A percentile compares a stretch with the other conserved stretches of the same genome.
Conservation (phyloP, 1,140 invertebrate species). For the Megalopta genalis region DNA sequence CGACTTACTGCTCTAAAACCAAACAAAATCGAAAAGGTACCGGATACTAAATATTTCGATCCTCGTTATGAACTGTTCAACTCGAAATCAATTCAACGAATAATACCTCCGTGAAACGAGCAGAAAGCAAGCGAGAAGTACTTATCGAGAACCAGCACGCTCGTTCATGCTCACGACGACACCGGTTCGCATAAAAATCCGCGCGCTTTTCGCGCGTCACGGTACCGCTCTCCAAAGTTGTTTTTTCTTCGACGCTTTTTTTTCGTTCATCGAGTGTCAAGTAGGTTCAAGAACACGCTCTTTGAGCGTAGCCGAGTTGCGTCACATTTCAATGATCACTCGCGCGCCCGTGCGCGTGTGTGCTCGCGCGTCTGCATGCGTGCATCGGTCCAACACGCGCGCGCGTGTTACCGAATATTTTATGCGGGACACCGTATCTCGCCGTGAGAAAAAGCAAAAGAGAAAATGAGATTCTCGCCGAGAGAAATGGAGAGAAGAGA, state of each 20-base stretch:
- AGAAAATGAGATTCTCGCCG: slow-evolving; percentile 1
- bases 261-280: slow-evolving; percentile 3
- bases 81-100: no score
- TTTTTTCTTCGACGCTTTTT: neutral
- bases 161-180: neutral
- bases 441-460: slow-evolving; percentile 1
- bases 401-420: slow-evolving; percentile 25
- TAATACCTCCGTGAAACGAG: no score
- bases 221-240: neutral
- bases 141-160: neutral
- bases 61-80: no score
- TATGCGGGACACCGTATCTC: slow-evolving; percentile 29
- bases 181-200: neutral
- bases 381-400: neutral
- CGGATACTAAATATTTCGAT: no score
- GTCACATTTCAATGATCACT: slow-evolving; percentile 46
- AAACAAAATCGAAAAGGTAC: no score
- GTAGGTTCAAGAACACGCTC: slow-evolving; percentile 41
- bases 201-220: neutral
- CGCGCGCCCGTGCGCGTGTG: neutral
- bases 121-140: no score
- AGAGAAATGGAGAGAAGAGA: neutral
- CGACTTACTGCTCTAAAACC: no score
- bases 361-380: neutral
- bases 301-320: slow-evolving; percentile 38